phyloP scores from a whole-genome alignment of 2,797 vertebrate species.

The Sebastes nivosus region DNA sequence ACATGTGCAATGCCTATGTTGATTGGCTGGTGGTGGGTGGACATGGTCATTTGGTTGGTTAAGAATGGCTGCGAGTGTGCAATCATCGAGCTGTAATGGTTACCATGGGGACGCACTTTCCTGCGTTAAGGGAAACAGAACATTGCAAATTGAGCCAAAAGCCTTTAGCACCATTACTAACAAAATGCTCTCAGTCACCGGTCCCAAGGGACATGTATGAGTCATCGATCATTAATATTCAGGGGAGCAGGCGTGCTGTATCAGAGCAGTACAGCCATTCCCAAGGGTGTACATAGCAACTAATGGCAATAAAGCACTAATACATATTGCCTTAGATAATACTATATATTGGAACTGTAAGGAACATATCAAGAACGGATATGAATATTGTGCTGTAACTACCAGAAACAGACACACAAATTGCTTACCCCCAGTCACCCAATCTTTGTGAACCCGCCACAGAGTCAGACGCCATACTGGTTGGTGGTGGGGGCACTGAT shows the following conservation, averaged over 20 bases:
- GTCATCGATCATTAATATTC: constrained; percentile 75
- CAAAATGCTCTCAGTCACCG: constrained; percentile 49
- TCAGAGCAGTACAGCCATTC: constrained; percentile 26
- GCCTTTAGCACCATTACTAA: constrained; percentile 60
- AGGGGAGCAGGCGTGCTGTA: constrained; percentile 43
- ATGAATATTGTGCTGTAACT: background rate
- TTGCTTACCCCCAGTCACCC: constrained; percentile 95
- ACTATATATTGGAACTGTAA: background rate
- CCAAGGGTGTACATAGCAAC: constrained; percentile 25
- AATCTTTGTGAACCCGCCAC: constrained; percentile 90
- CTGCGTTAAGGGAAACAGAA: constrained; percentile 79
- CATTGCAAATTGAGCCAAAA: constrained; percentile 63
- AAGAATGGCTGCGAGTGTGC: constrained; percentile 94
- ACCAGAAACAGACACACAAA: constrained; percentile 5
- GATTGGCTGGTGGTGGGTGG: constrained; percentile 95
- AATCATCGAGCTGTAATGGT: constrained; percentile 94
- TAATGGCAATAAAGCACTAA: constrained; percentile 20
- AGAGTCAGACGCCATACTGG: constrained; percentile 90
- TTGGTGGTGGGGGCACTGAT: constrained; percentile 86
- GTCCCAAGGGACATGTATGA: constrained; percentile 65
- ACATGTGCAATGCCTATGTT: constrained; percentile 98
- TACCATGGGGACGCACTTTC: constrained; percentile 94
- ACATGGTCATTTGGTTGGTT: constrained; percentile 96
- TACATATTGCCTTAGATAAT: background rate
- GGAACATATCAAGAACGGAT: background rate